phyloP scores from a whole-genome alignment of 2,113 vertebrate genomes.

The Semicossyphus pulcher region DNA sequence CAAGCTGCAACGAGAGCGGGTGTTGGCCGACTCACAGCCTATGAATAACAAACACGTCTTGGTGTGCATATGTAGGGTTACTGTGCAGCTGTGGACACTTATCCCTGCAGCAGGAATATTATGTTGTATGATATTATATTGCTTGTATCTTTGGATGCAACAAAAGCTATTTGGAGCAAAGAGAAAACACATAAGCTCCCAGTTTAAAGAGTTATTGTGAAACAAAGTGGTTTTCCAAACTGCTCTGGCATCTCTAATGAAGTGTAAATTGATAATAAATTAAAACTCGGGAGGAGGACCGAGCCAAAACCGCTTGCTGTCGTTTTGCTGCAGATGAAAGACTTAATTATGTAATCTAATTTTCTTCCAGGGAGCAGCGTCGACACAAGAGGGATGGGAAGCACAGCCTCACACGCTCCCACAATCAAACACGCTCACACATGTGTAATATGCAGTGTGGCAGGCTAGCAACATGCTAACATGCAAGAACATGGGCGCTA shows the following conservation, averaged over 20 bases:
- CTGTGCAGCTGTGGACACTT: slow-evolving; percentile 24
- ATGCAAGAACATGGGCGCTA: neutral
- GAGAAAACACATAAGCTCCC: rapidly evolving
- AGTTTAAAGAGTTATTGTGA: neutral
- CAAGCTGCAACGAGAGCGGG: slow-evolving; percentile 17
- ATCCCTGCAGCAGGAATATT: neutral
- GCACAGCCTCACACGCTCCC: slow-evolving; percentile 1
- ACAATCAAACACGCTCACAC: neutral
- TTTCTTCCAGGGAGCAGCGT: slow-evolving; percentile 61
- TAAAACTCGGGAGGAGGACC: neutral
- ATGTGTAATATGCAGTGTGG: neutral
- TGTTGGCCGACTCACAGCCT: slow-evolving; percentile 8
- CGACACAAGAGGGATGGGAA: slow-evolving; percentile 47
- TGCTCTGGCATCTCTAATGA: slow-evolving; percentile 47
- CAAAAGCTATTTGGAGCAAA: neutral
- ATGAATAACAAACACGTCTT: slow-evolving; percentile 49
- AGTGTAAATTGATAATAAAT: slow-evolving; percentile 65
- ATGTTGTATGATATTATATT: too few relatives aligned
- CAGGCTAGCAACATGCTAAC: slow-evolving; percentile 32
- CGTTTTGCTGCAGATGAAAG: slow-evolving; percentile 66
- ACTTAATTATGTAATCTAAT: slow-evolving; percentile 77
- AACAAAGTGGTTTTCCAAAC: slow-evolving; percentile 46
- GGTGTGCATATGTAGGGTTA: neutral
- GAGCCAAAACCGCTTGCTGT: slow-evolving; percentile 17
- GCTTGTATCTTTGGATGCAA: neutral